Evolutionary conservation across 1,140 invertebrate genomes (phyloP), one percentile per base, ranked within the genome.

Genomic region (Probaryconus sp.): DNA sequence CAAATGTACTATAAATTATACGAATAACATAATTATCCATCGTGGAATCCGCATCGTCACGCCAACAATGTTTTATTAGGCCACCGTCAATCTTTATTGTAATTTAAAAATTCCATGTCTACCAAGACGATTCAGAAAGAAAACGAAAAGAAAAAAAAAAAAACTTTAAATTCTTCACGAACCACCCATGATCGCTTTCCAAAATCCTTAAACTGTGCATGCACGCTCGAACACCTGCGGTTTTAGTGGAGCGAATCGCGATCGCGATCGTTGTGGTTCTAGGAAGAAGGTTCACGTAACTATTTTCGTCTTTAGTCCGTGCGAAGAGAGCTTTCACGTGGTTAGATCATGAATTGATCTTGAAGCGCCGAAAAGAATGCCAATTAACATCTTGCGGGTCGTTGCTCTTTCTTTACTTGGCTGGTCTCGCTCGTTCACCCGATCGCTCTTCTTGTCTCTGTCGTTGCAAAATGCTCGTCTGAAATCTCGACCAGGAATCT

Each of bases 401-500:
- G 72, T 65, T 70, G 60, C 61, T 70, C 69, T 72, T 55, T 61
- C 45, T 61, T 72, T 53, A 58, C 51, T 26, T 28, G 28, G 37
- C 37, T 10, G 2, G 33, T 14, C n/a, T 30, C 26, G 35, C 50
- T 30, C 33, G n/a, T 28, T 42, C 38, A 17, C 37, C 21, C 35
- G 38, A 28, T 60, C 26, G 56, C 56, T 70, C 51, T 71, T 65
- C 58, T 69, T 64, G 64, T 73, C 69, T 73, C 58, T 72, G 67
- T 75, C 65, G 73, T 71, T 76, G 69, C 73, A 79, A 74, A 76
- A 76, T 51, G 67, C 73, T 61, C 51, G 69, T 71, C 70, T 76
- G 67, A 73, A 74, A 76, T 79, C 77, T 74, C 55, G 64, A 53
- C 51, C 55, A 61, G 43, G 70, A 79, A 79, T 77, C 77, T 75